Evolutionary conservation across 2,888 invertebrate species (phyloP).

Genomic region (Drosophila diplacantha): DNA sequence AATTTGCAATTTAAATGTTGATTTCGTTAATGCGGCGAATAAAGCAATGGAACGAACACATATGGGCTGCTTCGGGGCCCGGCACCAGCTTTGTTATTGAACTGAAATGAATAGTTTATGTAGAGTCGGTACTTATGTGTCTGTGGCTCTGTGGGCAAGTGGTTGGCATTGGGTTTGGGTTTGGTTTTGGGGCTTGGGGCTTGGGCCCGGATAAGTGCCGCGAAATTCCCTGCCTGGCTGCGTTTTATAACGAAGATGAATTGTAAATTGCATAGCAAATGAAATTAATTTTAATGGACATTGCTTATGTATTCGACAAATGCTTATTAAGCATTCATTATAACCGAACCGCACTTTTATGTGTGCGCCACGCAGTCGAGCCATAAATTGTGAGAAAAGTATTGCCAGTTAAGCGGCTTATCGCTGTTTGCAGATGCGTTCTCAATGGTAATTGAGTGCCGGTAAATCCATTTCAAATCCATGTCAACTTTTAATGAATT

Average conservation of each 20-base stretch:
- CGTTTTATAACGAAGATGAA: conserved; percentile 46
- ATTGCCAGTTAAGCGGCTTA: conserved; percentile 54
- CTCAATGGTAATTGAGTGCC: conserved; percentile 38
- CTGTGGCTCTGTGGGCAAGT: conserved; percentile 10
- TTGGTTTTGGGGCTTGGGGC: background rate
- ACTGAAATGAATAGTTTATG: conserved; percentile 50
- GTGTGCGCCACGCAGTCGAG: conserved; percentile 8
- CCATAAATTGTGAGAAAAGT: conserved; percentile 29
- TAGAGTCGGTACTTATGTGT: conserved; percentile 23
- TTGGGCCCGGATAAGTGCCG: conserved; percentile 28
- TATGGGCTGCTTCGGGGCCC: conserved; percentile 38
- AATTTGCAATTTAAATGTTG: conserved; percentile 67
- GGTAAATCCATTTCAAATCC: conserved; percentile 37
- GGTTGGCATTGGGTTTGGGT: too few species aligned
- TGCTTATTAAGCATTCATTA: conserved; percentile 43
- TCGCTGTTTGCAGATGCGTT: conserved; percentile 26
- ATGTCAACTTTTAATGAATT: conserved; percentile 10
- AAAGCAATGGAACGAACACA: conserved; percentile 44
- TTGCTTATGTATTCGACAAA: conserved; percentile 46
- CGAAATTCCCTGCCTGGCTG: conserved; percentile 38
- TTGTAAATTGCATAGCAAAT: conserved; percentile 44
- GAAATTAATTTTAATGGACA: conserved; percentile 47
- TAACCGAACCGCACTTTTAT: conserved; percentile 25
- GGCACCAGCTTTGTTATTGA: conserved; percentile 40
- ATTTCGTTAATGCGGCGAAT: conserved; percentile 57